These are phyloP conservation scores for Danionella dracula DNA, from an alignment of 2,797 vertebrate species.

Conservation along the genomic window DNA sequence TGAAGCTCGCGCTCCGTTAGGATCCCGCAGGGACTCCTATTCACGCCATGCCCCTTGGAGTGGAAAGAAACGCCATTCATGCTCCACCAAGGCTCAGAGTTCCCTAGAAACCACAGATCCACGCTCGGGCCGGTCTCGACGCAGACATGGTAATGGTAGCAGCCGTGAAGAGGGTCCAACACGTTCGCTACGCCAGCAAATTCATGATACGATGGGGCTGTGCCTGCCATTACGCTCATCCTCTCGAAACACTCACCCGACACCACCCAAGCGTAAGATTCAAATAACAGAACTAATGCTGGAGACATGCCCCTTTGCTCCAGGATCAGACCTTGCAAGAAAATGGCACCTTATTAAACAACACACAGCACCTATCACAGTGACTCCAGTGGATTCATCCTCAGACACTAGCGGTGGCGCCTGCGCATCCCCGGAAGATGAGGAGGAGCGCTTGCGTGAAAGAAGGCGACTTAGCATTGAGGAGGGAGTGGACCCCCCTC, in stretches of 20 bases:
- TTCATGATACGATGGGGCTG: conserved; percentile 89
- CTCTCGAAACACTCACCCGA: conserved; percentile 70
- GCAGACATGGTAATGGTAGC: conserved; percentile 70
- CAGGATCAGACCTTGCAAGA: conserved; percentile 91
- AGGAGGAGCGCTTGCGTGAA: conserved; percentile 91
- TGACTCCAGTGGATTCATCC: conserved; percentile 61
- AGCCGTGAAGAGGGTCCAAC: conserved; percentile 76
- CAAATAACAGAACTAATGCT: conserved; percentile 97
- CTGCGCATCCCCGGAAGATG: conserved; percentile 87
- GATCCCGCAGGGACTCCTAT: conserved; percentile 88
- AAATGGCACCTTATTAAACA: conserved; percentile 87
- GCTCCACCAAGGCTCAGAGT: conserved; percentile 93
- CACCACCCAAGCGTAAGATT: conserved; percentile 87
- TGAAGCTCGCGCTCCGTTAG: conserved; percentile 59
- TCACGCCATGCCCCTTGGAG: conserved; percentile 95
- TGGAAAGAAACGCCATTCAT: conserved; percentile 97
- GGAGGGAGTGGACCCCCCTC: conserved; percentile 94
- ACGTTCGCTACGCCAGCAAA: conserved; percentile 83
- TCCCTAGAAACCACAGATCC: conserved; percentile 84
- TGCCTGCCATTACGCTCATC: conserved; percentile 86
- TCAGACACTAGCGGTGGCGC: conserved; percentile 79
- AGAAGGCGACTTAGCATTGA: conserved; percentile 92
- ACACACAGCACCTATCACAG: conserved; percentile 89
- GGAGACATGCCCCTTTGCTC: conserved; percentile 95
- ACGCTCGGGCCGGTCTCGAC: conserved; percentile 73